These are phyloP conservation scores for Orycteropus afer DNA, from an alignment of 2,113 vertebrate genomes.

Conservation along the genomic window DNA sequence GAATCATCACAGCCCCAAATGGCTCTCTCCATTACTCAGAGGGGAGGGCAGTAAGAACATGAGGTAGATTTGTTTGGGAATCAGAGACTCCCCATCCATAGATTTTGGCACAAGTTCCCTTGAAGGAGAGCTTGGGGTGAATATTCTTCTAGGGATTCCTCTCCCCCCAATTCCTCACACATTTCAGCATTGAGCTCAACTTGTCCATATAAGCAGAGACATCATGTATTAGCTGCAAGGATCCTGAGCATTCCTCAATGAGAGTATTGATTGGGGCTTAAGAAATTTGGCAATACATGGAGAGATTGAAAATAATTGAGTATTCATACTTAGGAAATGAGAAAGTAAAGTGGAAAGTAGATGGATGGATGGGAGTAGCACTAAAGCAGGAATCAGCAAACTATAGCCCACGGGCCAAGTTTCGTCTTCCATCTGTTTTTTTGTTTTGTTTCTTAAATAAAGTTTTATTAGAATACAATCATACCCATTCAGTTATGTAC, in stretches of 20 bases:
- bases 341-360: background rate
- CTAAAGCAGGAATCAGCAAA: background rate
- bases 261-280: background rate
- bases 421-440: background rate
- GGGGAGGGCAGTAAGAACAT: background rate
- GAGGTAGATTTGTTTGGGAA: slow-evolving; percentile 32
- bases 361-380: no score
- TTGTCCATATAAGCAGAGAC: background rate
- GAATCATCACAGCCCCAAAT: slow-evolving; percentile 43
- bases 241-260: background rate
- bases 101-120: background rate
- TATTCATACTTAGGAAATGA: background rate
- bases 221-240: background rate
- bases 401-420: background rate
- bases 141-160: background rate
- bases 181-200: background rate
- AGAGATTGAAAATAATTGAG: background rate
- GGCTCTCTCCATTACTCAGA: slow-evolving; percentile 72
- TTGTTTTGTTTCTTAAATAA: no score
- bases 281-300: background rate
- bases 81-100: background rate
- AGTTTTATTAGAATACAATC: background rate
- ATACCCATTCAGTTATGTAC: background rate
- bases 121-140: background rate
- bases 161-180: background rate